Percentiles rank a stretch among this genome's conserved stretches.
Evolutionary conservation across 2,888 invertebrate genomes (phyloP).

Genomic region (Odontocerum albicorne): DNA sequence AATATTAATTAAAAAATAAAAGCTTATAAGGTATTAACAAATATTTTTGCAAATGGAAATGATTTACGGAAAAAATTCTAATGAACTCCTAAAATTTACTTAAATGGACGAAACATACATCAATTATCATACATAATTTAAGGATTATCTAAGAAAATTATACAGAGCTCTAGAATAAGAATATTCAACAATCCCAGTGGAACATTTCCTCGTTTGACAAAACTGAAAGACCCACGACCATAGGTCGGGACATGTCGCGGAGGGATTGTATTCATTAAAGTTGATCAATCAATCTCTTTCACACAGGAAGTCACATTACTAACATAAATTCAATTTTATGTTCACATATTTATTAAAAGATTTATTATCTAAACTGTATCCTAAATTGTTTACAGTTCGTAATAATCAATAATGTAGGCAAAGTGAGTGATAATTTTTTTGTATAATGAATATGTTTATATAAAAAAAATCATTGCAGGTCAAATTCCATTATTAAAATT

Average conservation of each 20-base stretch:
- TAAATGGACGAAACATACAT: conserved; percentile 35
- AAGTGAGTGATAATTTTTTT: conserved; percentile 2
- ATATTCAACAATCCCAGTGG: conserved; percentile 17
- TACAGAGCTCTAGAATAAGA: conserved; percentile 25
- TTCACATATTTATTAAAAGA: conserved; percentile 2
- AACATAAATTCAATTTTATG: conserved; percentile 11
- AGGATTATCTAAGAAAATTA: conserved; percentile 25
- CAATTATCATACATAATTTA: conserved; percentile 33
- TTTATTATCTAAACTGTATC: conserved; percentile 10
- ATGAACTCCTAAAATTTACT: conserved; percentile 31
- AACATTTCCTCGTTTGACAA: conserved; percentile 4
- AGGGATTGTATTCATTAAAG: conserved; percentile 14
- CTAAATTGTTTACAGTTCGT: conserved; percentile 15
- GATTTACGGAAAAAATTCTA: background rate
- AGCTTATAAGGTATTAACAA: no score
- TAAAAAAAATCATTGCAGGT: conserved; percentile 14
- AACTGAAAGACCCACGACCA: no score
- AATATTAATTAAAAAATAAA: no score
- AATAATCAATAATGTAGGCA: conserved; percentile 9
- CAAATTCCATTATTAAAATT: no score
- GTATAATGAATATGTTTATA: conserved; percentile 15
- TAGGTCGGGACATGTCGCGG: background rate
- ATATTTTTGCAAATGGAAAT: no score
- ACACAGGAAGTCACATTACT: conserved; percentile 9
- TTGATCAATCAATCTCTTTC: conserved; percentile 13